These are phyloP conservation scores for Operophtera brumata DNA, from an alignment of 2,888 invertebrate species.

Conservation along the genomic window DNA sequence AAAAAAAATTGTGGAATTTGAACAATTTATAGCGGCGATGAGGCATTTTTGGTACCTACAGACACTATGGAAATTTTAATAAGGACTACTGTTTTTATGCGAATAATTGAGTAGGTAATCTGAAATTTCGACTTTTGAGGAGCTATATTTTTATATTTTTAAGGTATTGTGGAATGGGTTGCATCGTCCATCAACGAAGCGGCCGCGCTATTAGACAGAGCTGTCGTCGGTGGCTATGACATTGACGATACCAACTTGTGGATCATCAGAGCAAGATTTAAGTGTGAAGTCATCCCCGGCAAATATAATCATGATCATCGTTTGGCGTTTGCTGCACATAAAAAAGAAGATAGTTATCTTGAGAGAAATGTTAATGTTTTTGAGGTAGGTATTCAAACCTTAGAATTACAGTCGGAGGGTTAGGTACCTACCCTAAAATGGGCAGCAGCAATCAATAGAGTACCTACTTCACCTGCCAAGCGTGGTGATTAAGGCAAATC, in stretches of 20 bases:
- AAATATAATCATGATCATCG: conserved; percentile 7
- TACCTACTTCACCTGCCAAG: too few relatives aligned
- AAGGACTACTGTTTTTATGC: too few relatives aligned
- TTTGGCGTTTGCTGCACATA: conserved; percentile 4
- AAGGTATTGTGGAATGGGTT: conserved; percentile 13
- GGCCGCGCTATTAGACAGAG: not conserved
- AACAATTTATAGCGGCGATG: too few relatives aligned
- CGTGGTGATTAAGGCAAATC: too few relatives aligned
- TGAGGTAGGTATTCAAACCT: conserved; percentile 17
- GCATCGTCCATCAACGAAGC: not conserved
- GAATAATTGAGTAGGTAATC: too few relatives aligned
- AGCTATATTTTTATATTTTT: not conserved
- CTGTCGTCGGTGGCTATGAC: conserved; percentile 16
- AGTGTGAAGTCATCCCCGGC: conserved; percentile 9
- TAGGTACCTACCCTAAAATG: too few relatives aligned
- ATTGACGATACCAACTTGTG: conserved; percentile 15
- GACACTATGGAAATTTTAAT: too few relatives aligned
- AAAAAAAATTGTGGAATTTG: too few relatives aligned
- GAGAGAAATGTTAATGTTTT: conserved; percentile 6
- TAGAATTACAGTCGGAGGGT: too few relatives aligned
- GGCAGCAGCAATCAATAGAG: too few relatives aligned
- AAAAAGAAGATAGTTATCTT: not conserved
- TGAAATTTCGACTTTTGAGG: too few relatives aligned
- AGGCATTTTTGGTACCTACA: too few relatives aligned
- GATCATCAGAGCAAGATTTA: conserved; percentile 16